These are phyloP conservation scores for Sphinx pinastri DNA, from an alignment of 2,888 invertebrate genomes.

Conservation along the genomic window DNA sequence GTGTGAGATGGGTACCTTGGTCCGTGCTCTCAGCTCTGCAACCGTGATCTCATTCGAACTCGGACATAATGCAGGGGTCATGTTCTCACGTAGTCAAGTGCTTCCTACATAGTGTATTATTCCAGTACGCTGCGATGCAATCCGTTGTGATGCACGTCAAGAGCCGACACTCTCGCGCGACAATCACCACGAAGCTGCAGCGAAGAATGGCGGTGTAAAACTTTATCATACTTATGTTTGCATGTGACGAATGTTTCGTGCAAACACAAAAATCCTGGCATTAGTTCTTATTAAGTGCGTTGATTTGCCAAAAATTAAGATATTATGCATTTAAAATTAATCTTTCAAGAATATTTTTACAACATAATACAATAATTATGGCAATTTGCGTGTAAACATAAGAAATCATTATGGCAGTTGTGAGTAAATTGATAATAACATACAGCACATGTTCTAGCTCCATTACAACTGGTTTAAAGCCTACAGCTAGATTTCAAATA, in stretches of 20 bases:
- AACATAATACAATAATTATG: too few relatives aligned
- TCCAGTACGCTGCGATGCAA: constrained; percentile 9
- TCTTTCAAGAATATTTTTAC: too few relatives aligned
- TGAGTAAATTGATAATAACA: too few relatives aligned
- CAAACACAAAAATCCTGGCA: background rate
- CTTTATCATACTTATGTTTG: background rate
- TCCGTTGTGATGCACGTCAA: constrained; percentile 24
- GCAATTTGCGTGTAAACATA: too few relatives aligned
- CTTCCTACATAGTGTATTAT: constrained; percentile 22
- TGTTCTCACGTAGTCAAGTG: constrained; percentile 24
- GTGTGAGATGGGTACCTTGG: constrained; percentile 3
- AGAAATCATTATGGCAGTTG: too few relatives aligned
- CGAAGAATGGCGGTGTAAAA: background rate
- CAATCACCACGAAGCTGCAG: background rate
- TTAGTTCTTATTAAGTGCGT: background rate
- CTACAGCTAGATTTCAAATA: constrained; percentile 6
- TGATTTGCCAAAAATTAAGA: background rate
- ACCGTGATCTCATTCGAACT: constrained; percentile 22
- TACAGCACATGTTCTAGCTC: background rate
- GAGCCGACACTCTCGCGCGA: constrained; percentile 6
- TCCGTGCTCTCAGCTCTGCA: background rate
- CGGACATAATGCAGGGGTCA: constrained; percentile 23
- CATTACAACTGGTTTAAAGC: background rate
- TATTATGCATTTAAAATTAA: too few relatives aligned
- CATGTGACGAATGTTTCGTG: background rate